Evolutionary conservation across 1,140 invertebrate species (phyloP), one percentile per base, ranked within the genome.

Genomic region (Zaprionus inermis): DNA sequence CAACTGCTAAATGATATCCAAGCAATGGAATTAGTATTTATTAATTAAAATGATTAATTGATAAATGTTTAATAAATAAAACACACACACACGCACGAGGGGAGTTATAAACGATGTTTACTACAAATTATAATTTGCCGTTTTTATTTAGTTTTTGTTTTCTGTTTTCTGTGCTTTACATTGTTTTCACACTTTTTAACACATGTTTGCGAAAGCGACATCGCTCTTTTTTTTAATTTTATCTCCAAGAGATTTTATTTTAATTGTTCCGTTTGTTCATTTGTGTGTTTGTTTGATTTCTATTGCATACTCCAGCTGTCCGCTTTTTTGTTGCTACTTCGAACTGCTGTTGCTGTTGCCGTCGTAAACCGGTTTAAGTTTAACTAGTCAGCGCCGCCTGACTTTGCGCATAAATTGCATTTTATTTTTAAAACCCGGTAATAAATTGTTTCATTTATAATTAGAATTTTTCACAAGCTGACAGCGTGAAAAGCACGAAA

Each of bases 381-480:
- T 72, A 71, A 78, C 74, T 70, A 85, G 83, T 79, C 72, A 72
- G 55, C 63, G 69, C 49, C 51, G 58, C 67, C 64, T 70, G 63
- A 69, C 66, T 86, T 86, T 79, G 72, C 71, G 67, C 75, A 81
- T 78, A 86, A 85, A 81, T 81, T 81, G 82, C 72, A 82, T 88
- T 82, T 86, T 88, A 88, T 88, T 88, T 75, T 73, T 82, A 88
- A 82, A 86, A 77, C 83, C 82, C 82, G 82, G 82, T 82, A 85
- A 85, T 85, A 85, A 86, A 86, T 81, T 85, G 82, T 86, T 86
- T 82, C 58, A 71, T 88, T 86, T 82, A 82, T 79, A 88, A 86
- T 86, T 82, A 82, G 82, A 88, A 88, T 88, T 86, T 82, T 79
- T 67, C 71, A 65, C 69, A 55, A 74, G 57, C 72, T 86, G 82